A percentile compares a stretch with the other conserved stretches of the same genome.
Conservation (phyloP, 2,888 invertebrate genomes). For the Lasioglossum morio region DNA sequence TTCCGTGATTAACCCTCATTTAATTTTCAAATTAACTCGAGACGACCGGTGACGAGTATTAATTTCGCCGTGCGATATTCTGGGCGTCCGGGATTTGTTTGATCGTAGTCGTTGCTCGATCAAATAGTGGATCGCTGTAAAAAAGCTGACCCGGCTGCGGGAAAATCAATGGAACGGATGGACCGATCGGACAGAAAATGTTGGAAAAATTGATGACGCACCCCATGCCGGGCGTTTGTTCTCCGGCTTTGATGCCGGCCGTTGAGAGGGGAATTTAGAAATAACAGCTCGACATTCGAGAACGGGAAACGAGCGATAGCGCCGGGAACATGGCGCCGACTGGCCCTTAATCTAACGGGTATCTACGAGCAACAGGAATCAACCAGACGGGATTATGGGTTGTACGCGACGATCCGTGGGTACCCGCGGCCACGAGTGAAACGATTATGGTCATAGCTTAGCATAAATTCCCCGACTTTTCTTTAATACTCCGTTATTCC, state of each 20-base stretch:
- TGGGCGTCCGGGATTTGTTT: background rate
- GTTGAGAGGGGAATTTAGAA: slow-evolving; percentile 19
- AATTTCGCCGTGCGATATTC: background rate
- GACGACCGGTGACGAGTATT: slow-evolving; percentile 22
- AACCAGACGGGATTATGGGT: slow-evolving; percentile 44
- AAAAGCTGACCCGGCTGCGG: background rate
- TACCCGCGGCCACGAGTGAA: slow-evolving; percentile 1
- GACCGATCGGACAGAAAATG: slow-evolving; percentile 2
- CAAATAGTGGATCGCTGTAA: background rate
- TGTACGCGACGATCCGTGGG: slow-evolving; percentile 32
- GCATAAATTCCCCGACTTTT: slow-evolving; percentile 52
- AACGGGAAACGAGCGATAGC: slow-evolving; percentile 14
- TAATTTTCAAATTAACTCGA: slow-evolving; percentile 46
- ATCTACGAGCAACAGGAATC: slow-evolving; percentile 49
- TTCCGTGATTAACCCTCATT: slow-evolving; percentile 45
- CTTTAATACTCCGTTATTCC: slow-evolving; percentile 9
- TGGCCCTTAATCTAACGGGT: slow-evolving; percentile 55
- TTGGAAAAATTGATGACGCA: background rate
- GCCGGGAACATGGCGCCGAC: slow-evolving; percentile 42
- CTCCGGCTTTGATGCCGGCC: background rate
- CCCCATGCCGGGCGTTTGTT: background rate
- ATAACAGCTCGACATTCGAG: slow-evolving; percentile 28
- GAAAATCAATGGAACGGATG: slow-evolving; percentile 18
- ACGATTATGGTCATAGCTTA: slow-evolving; percentile 55
- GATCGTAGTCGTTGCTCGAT: slow-evolving; percentile 11